These are phyloP conservation scores for Ceramica pisi DNA, from an alignment of 2,888 invertebrate genomes.

Conservation along the genomic window DNA sequence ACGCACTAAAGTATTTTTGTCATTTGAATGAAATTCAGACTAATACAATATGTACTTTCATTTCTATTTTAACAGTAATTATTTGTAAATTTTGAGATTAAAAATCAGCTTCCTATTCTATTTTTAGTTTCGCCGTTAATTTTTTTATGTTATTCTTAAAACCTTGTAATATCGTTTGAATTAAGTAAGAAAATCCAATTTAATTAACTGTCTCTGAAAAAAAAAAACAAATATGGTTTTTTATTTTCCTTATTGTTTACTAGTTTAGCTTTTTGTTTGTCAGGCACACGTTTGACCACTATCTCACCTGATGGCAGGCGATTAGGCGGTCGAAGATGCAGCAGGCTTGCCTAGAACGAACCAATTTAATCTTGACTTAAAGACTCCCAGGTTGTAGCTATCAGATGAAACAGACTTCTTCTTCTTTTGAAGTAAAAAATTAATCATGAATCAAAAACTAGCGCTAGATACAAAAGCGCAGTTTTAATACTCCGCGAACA, in stretches of 20 bases:
- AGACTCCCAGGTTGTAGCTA: too few species aligned
- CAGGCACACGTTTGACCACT: too few species aligned
- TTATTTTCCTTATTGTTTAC: too few species aligned
- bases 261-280: too few species aligned
- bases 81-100: neutral
- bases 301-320: too few species aligned
- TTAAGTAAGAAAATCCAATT: neutral
- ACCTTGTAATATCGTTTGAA: neutral
- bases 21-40: constrained; percentile 9
- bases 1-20: neutral
- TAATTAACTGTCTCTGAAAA: neutral
- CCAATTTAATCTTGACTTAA: too few species aligned
- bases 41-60: constrained; percentile 8
- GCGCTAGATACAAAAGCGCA: constrained; percentile 28
- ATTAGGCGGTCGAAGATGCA: too few species aligned
- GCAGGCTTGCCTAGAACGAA: too few species aligned
- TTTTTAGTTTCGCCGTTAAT: neutral
- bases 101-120: neutral
- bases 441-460: constrained; percentile 39
- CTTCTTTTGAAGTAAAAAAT: constrained; percentile 10
- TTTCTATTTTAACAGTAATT: neutral
- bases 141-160: neutral
- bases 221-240: too few species aligned
- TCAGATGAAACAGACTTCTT: too few species aligned
- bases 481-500: constrained; percentile 51